Percentiles rank a stretch among this genome's conserved stretches.
Evolutionary conservation across 2,113 vertebrate genomes (phyloP).

Genomic region (Hyperopisus bebe): DNA sequence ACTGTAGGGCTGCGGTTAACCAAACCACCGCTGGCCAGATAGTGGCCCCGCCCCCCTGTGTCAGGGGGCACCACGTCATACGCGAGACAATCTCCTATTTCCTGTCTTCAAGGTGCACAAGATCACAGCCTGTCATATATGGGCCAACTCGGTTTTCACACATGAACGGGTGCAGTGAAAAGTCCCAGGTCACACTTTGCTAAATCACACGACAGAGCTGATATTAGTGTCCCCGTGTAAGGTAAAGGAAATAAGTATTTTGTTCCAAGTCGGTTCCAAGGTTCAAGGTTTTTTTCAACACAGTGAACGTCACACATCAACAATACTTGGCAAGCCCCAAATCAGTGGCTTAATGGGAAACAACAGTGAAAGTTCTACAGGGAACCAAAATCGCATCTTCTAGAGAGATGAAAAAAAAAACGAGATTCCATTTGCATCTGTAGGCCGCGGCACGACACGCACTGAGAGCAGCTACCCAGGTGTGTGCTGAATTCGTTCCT

Average conservation of each 20-base stretch:
- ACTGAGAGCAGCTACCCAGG: neutral
- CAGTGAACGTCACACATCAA: neutral
- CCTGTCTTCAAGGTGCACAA: neutral
- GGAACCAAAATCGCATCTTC: neutral
- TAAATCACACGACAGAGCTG: neutral
- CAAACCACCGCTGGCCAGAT: slow-evolving; percentile 12
- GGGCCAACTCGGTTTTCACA: neutral
- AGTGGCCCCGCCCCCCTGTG: neutral
- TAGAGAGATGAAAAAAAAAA: neutral
- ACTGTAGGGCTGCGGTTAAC: slow-evolving; percentile 20
- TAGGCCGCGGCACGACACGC: neutral
- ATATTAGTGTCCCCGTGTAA: neutral
- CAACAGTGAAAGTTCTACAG: too few species aligned
- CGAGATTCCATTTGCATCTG: neutral
- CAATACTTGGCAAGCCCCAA: neutral
- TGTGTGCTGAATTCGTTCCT: neutral
- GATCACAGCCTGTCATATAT: neutral
- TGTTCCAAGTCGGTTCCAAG: too few species aligned
- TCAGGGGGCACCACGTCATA: slow-evolving; percentile 6
- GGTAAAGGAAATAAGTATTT: neutral
- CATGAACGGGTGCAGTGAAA: neutral
- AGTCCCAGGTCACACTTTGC: neutral
- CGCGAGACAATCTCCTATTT: neutral
- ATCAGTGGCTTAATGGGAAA: neutral
- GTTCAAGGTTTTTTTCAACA: neutral